Base-by-base conservation (phyloP, 1,140 invertebrate genomes). In the Druon quercuslanigerum region DNA sequence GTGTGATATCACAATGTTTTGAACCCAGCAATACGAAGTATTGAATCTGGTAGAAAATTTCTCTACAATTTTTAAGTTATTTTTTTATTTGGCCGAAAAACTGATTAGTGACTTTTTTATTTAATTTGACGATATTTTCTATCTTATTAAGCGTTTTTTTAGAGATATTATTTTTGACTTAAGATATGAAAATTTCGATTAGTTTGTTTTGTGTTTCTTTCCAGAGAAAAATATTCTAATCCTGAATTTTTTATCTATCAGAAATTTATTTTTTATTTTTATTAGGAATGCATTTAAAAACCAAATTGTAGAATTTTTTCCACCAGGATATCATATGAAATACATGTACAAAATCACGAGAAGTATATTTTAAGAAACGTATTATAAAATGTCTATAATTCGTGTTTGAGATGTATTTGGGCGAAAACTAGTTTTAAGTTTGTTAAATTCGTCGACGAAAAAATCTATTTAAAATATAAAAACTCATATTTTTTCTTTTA, bases 291-390 rank as follows among this genome's bases (percentile, higher is more conserved):
- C n/a, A 9, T 9, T 54, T 54, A 17, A 54, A 54, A 1, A 46
- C 40, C 40, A 46, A 54, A 54, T 54, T 54, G 16, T 16, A 54
- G 52, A n/a, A 54, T 17, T n/a, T 54, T 54, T 54, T 17, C 52
- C 52, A n/a, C 52, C 52, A 19, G 17, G 52, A 19, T 16, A 52
- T 52, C n/a, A 12, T 6, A 52, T 3, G n/a, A 17, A 54, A 19
- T 54, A 54, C 17, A 19, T 54, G 52, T 57, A 56, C 9, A 56
- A 56, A 57, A 20, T 20, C 25, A 11, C 11, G 56, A 33, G 56
- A 57, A 20, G 11, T 57, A 57, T 57, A 57, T 57, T 57, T 57
- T 57, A 57, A 57, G 56, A 20, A 25, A 25, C 17, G 56, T 57
- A 57, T 57, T 57, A 25, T 57, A 57, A 46, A 46, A 20, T 57